Percentiles rank a stretch among this genome's conserved stretches.
Evolutionary conservation across 2,797 vertebrate species (phyloP).

Genomic region (Heteromormyrus szaboi): DNA sequence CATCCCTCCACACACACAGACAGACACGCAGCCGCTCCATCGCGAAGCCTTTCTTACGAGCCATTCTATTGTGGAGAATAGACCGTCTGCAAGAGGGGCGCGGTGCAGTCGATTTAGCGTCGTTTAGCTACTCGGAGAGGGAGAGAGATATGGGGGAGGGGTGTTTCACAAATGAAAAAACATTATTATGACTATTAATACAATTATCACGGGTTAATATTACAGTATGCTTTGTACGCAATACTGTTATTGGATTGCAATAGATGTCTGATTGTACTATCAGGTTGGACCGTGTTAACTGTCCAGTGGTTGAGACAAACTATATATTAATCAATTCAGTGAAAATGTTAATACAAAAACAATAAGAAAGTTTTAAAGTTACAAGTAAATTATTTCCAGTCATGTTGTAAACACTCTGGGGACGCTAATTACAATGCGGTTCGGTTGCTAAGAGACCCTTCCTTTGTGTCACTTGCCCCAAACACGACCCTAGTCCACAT

Average conservation of each 20-base stretch:
- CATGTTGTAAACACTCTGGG: background rate
- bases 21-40: background rate
- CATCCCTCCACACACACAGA: background rate
- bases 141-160: constrained; percentile 12
- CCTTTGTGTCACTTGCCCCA: constrained; percentile 55
- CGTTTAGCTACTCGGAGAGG: constrained; percentile 6
- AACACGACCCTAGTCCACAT: constrained; percentile 50
- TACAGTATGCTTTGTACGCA: background rate
- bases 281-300: background rate
- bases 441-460: constrained; percentile 49
- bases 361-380: background rate
- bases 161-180: constrained; percentile 1
- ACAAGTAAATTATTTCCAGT: background rate
- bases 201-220: background rate
- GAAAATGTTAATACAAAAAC: background rate
- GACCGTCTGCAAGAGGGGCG: constrained; percentile 20
- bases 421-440: constrained; percentile 17
- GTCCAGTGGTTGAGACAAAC: background rate
- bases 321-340: background rate
- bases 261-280: background rate
- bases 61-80: constrained; percentile 13
- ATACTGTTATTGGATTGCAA: background rate
- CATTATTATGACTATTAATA: background rate
- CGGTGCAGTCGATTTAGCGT: constrained; percentile 22
- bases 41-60: constrained; percentile 14